Evolutionary conservation across 2,113 vertebrate genomes (phyloP), one percentile per base, ranked within the genome.

Genomic region (Nerophis ophidion): DNA sequence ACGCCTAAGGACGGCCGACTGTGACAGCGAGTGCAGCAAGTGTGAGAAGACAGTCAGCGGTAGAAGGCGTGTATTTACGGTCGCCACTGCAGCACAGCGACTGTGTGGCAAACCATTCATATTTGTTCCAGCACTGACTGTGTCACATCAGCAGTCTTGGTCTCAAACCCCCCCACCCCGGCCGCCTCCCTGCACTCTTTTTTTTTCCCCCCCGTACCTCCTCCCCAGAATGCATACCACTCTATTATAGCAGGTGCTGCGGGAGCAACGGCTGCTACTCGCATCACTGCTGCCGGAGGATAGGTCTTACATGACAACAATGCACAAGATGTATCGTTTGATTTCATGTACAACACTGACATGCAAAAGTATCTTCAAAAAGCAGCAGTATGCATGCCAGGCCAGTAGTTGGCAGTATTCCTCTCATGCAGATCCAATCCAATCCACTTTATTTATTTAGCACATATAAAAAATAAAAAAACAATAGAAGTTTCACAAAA

Each of bases 121-220:
- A 71, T 65, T 26, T 58, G 7, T 72, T 68, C 55, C 66, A 45
- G 61, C 66, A 48, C 58, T 49, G 61, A 77, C 74, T 81, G 47
- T 79, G 84, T 81, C 87, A 83, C 81, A 81, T 84, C 81, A 86
- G 79, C 80, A 79, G 72, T 74, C 82, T 65, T 70, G 55, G 34
- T 15, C 65, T 1, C 52, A 44, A 44, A n/a, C 60, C 48, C 59
- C 48, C 59, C n/a, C 17, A 60, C 36, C 58, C 10, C 9, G 40
- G 44, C 71, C 69, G 59, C 61, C 57, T 52, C 71, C 62, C 47
- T 36, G 66, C 55, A 54, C 56, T 54, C 66, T 53, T 48, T 33
- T 45, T 61, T 58, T 46, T 45, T 48, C 11, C 48, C 51, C 51
- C 63, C 61, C 9, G 47, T 59, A 52, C 61, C n/a, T 45, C 51